A percentile compares a stretch with the other conserved stretches of the same genome.
These are phyloP conservation scores for Diplolepis rosae DNA, from an alignment of 2,888 invertebrate genomes.

Conservation along the genomic window DNA sequence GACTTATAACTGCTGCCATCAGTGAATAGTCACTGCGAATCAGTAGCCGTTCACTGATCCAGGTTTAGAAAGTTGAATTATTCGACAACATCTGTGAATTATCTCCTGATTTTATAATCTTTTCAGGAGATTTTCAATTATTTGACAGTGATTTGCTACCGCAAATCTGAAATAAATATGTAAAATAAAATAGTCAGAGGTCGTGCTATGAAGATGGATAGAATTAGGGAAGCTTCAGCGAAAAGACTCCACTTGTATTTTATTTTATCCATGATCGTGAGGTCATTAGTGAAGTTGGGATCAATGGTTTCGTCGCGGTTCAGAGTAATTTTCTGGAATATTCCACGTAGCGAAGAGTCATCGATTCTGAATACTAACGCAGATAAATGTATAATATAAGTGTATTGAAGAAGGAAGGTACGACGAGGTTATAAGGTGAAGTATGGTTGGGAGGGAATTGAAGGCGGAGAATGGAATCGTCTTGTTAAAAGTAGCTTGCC, in stretches of 20 bases:
- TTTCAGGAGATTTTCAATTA: too few species aligned
- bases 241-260: constrained; percentile 31
- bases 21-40: too few species aligned
- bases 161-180: too few species aligned
- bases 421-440: constrained; percentile 14
- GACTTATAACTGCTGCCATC: too few species aligned
- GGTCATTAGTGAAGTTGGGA: constrained; percentile 63
- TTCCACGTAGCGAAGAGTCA: constrained; percentile 41
- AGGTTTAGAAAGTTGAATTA: too few species aligned
- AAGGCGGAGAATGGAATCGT: constrained; percentile 55
- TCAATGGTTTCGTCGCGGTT: constrained; percentile 63
- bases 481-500: constrained; percentile 74
- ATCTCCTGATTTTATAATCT: too few species aligned
- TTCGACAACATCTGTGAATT: too few species aligned
- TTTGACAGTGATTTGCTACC: too few species aligned
- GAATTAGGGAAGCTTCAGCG: neutral
- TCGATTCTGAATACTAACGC: constrained; percentile 31
- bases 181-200: neutral
- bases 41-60: too few species aligned
- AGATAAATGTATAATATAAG: neutral
- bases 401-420: constrained; percentile 15
- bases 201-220: neutral
- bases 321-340: constrained; percentile 56
- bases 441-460: constrained; percentile 31
- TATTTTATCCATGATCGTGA: constrained; percentile 29